Conservation (phyloP, 2,888 invertebrate species). For the Congeria kusceri region DNA sequence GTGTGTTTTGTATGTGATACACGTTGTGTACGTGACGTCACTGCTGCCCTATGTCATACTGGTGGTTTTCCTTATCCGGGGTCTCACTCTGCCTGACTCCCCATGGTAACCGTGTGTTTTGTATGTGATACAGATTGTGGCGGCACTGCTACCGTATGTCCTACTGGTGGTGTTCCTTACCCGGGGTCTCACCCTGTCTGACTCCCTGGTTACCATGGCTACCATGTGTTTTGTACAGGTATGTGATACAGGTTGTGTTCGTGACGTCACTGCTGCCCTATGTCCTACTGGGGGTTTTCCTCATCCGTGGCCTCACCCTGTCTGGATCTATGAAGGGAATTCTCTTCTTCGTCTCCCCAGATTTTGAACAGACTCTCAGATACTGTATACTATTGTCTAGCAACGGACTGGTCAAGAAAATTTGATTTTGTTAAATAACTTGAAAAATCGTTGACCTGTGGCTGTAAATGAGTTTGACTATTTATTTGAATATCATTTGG, state of each 20-base stretch:
- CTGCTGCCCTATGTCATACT: conserved; percentile 77
- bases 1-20: neutral
- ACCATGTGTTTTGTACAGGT: too few species aligned
- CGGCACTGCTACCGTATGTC: conserved; percentile 74
- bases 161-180: conserved; percentile 75
- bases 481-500: too few species aligned
- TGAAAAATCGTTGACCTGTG: too few species aligned
- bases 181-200: conserved; percentile 73
- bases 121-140: conserved; percentile 61
- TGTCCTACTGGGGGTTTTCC: conserved; percentile 73
- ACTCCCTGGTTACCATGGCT: conserved; percentile 67
- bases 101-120: too few species aligned
- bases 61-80: conserved; percentile 74
- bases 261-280: conserved; percentile 75
- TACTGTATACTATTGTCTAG: too few species aligned
- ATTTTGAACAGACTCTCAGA: conserved; percentile 67
- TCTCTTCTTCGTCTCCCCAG: conserved; percentile 73
- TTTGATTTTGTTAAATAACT: too few species aligned
- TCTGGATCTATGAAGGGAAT: conserved; percentile 76
- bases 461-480: too few species aligned
- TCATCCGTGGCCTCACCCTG: conserved; percentile 73
- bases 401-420: too few species aligned
- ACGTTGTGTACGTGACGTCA: conserved; percentile 75
- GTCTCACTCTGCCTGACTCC: conserved; percentile 73
- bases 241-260: conserved; percentile 67